A percentile compares a stretch with the other conserved stretches of the same genome.
These are phyloP conservation scores for Platyrinchus mystaceus DNA, from an alignment of 2,797 vertebrate species.

Conservation along the genomic window DNA sequence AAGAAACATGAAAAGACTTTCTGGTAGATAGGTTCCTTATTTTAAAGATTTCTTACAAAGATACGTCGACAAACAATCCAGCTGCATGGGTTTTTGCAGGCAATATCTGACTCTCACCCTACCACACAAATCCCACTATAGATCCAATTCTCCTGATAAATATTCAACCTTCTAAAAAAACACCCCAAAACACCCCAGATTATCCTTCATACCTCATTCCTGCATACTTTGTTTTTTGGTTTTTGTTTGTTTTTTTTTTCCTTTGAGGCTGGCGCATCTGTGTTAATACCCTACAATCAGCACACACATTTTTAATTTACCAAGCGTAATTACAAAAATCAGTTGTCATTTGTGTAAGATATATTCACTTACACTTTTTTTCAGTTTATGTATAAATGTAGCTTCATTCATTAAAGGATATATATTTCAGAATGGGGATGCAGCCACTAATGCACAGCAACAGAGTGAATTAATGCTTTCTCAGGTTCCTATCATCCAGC, in stretches of 20 bases:
- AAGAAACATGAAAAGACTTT: slow-evolving; percentile 56
- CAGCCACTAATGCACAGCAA: not conserved
- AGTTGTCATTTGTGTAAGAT: not conserved
- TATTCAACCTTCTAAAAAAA: not conserved
- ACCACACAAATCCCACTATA: not conserved
- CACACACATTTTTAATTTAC: not conserved
- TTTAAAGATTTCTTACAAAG: slow-evolving; percentile 55
- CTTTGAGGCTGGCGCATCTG: not conserved
- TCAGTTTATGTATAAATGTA: not conserved
- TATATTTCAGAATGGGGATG: not conserved
- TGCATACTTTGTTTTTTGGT: not conserved
- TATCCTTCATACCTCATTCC: not conserved
- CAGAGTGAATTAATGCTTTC: not conserved
- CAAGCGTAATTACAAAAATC: not conserved
- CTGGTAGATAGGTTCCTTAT: slow-evolving; percentile 37
- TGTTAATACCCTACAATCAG: not conserved
- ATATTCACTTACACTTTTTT: not conserved
- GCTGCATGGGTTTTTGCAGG: slow-evolving; percentile 1
- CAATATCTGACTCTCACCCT: not conserved
- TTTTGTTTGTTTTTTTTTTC: not conserved
- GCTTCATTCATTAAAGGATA: not conserved
- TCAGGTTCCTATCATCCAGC: not conserved
- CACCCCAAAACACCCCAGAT: not conserved
- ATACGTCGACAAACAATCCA: slow-evolving; percentile 29
- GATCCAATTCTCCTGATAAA: not conserved